Conservation (phyloP, 2,888 invertebrate genomes). For the Hirtodrosophila alboralis region DNA sequence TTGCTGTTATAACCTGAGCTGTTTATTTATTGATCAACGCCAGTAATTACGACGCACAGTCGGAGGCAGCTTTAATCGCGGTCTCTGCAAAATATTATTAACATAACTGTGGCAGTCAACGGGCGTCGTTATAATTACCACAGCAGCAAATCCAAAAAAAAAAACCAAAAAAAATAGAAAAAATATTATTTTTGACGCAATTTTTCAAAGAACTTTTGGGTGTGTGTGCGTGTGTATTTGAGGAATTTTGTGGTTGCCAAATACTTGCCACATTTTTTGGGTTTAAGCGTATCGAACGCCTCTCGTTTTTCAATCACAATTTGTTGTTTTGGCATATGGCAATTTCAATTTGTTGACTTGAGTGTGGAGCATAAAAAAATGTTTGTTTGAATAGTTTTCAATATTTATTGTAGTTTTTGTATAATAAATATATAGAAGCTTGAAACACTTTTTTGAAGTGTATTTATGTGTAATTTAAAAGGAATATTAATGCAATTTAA, state of each 20-base stretch:
- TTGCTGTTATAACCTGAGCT: conserved; percentile 55
- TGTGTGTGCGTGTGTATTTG: conserved; percentile 15
- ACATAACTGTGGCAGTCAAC: conserved; percentile 65
- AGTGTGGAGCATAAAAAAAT: conserved; percentile 1
- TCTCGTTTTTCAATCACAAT: conserved; percentile 65
- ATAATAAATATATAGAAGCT: no score
- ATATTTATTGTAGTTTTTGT: conserved; percentile 15
- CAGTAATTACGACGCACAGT: conserved; percentile 59
- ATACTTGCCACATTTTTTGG: conserved; percentile 27
- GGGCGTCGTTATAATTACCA: conserved; percentile 65
- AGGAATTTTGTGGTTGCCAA: conserved; percentile 69
- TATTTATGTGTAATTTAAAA: no score
- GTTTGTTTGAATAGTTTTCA: conserved; percentile 7
- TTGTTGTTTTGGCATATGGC: conserved; percentile 40
- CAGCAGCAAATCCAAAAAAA: conserved; percentile 35
- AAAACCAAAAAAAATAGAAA: conserved; percentile 46
- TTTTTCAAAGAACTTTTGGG: conserved; percentile 14
- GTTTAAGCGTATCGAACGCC: conserved; percentile 54
- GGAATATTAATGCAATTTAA: no score
- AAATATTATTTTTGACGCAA: no score
- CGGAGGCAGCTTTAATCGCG: conserved; percentile 35
- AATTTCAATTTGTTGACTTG: conserved; percentile 35
- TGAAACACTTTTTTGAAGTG: no score
- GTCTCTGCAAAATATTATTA: conserved; percentile 51
- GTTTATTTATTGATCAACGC: conserved; percentile 73